Conservation (phyloP, 2,113 vertebrate genomes). For the Albula glossodonta region DNA sequence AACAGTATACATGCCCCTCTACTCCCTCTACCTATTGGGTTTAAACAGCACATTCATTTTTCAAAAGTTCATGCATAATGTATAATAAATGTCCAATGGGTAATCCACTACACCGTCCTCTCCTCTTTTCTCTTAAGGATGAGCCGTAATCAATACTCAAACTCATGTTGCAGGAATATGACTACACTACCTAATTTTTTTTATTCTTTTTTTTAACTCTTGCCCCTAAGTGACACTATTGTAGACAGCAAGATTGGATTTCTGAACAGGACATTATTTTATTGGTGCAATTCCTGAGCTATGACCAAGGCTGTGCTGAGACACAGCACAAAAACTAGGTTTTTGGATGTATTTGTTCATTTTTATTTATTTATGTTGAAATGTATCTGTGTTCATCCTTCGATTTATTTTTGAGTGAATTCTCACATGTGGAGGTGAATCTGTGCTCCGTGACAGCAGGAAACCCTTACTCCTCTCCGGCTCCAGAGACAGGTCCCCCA, state of each 20-base stretch:
- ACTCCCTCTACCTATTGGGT: constrained; percentile 17
- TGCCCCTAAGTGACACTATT: constrained; percentile 1
- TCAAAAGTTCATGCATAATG: constrained; percentile 80
- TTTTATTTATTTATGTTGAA: not conserved
- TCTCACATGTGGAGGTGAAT: constrained; percentile 60
- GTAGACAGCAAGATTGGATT: constrained; percentile 17
- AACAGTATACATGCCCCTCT: constrained; percentile 14
- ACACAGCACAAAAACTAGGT: not conserved
- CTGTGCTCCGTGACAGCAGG: constrained; percentile 43
- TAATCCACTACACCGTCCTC: constrained; percentile 67
- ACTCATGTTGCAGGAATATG: constrained; percentile 27
- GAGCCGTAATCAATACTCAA: constrained; percentile 70
- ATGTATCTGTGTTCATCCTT: not conserved
- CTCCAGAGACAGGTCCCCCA: constrained; percentile 65
- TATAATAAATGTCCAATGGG: constrained; percentile 73
- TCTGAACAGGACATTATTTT: constrained; percentile 21
- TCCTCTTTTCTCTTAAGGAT: constrained; percentile 72
- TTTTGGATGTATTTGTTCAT: no score
- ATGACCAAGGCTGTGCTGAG: not conserved
- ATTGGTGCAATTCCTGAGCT: not conserved
- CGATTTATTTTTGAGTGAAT: not conserved
- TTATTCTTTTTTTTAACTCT: not conserved
- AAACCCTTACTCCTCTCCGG: constrained; percentile 55
- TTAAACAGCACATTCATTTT: constrained; percentile 74
- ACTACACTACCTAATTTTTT: not conserved